These are phyloP conservation scores for Sipha flava DNA, from an alignment of 1,140 invertebrate genomes.

Conservation along the genomic window DNA sequence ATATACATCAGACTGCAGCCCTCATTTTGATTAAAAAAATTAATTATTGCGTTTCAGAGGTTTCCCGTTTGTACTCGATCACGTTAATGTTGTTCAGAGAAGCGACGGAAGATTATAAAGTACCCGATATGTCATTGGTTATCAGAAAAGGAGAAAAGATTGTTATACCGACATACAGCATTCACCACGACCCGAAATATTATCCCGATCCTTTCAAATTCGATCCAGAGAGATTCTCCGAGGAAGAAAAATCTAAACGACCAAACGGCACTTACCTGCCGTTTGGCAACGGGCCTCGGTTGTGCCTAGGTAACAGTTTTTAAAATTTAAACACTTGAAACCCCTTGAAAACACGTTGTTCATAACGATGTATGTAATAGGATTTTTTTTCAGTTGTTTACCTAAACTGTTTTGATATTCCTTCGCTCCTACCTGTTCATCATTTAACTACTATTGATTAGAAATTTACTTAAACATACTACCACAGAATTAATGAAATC, in stretches of 20 bases:
- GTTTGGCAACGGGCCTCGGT: conserved; percentile 59
- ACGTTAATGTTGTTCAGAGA: conserved; percentile 47
- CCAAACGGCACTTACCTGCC: conserved; percentile 50
- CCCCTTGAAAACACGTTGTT: no score
- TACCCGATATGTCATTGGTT: conserved; percentile 45
- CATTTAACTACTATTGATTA: no score
- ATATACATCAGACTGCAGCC: no score
- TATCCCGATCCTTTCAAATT: conserved; percentile 58
- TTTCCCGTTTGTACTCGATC: conserved; percentile 42
- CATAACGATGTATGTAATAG: no score
- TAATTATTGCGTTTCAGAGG: not conserved
- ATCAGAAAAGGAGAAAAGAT: conserved; percentile 48
- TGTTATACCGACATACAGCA: conserved; percentile 49
- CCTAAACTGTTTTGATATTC: no score
- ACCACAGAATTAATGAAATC: no score
- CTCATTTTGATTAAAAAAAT: not conserved
- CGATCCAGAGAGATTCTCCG: conserved; percentile 52
- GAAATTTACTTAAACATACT: no score
- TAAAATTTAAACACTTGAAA: no score
- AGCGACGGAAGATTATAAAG: conserved; percentile 47
- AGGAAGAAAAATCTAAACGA: conserved; percentile 36
- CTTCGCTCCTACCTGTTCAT: no score
- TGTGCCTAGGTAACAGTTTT: conserved; percentile 51
- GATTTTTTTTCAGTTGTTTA: no score
- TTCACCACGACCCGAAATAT: conserved; percentile 55